These are phyloP conservation scores for Ispidina lecontei DNA, from an alignment of 2,797 vertebrate species.

Conservation along the genomic window DNA sequence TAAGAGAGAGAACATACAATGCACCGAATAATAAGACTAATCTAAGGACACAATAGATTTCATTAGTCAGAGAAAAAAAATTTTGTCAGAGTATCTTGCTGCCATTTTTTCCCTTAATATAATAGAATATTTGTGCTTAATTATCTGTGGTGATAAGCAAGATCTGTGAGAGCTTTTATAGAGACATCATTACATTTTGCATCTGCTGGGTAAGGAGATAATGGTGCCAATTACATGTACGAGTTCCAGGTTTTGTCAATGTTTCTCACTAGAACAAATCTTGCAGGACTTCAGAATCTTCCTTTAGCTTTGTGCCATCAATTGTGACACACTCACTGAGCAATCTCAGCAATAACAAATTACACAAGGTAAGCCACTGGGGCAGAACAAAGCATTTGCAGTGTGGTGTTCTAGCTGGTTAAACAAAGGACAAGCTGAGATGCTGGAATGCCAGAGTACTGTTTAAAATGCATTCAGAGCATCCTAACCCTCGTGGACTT, in stretches of 20 bases:
- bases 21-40: background rate
- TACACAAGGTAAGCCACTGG: background rate
- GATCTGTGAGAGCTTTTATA: background rate
- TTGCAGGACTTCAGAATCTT: background rate
- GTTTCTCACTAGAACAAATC: background rate
- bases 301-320: background rate
- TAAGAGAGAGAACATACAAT: background rate
- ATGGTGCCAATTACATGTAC: background rate
- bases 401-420: background rate
- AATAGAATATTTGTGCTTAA: slow-evolving; percentile 15
- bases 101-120: background rate
- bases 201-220: background rate
- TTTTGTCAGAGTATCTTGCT: background rate
- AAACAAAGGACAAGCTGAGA: background rate
- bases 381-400: background rate
- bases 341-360: background rate
- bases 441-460: background rate
- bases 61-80: background rate
- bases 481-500: background rate
- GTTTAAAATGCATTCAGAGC: background rate
- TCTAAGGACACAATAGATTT: background rate
- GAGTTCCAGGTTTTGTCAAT: background rate
- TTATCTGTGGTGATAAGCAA: background rate
- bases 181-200: background rate
- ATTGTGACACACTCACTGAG: background rate